A percentile compares a stretch with the other conserved stretches of the same genome.
phyloP scores from a whole-genome alignment of 2,113 vertebrate species.

The Campylomormyrus numenius region DNA sequence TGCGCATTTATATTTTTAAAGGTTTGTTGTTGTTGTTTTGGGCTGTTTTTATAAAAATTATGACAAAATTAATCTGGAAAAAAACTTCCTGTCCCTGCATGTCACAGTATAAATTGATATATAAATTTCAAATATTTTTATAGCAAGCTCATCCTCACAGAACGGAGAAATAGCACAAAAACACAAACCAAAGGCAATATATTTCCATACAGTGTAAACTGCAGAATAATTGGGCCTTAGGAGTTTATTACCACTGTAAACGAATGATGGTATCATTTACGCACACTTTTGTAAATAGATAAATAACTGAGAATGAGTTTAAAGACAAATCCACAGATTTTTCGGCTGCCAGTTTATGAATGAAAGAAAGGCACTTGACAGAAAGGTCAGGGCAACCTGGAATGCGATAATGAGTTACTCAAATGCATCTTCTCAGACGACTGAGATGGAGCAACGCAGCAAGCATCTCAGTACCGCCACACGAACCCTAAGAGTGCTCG shows the following conservation, averaged over 20 bases:
- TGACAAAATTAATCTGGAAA: neutral
- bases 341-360: slow-evolving; percentile 22
- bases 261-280: neutral
- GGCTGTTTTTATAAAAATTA: neutral
- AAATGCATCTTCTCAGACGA: slow-evolving; percentile 43
- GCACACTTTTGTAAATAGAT: neutral
- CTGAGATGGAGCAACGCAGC: slow-evolving; percentile 27
- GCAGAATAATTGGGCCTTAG: neutral
- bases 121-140: neutral
- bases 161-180: neutral
- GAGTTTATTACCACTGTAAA: neutral
- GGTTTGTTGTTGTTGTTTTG: neutral
- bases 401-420: slow-evolving; percentile 31
- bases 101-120: neutral
- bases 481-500: slow-evolving; percentile 8
- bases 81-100: neutral
- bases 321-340: neutral
- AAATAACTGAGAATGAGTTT: slow-evolving; percentile 3
- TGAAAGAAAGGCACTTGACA: slow-evolving; percentile 28
- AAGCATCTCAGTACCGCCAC: neutral
- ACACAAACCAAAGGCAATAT: neutral
- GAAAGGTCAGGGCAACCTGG: slow-evolving; percentile 34
- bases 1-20: neutral
- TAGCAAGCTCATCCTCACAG: neutral
- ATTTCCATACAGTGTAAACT: neutral